Base-by-base conservation (phyloP, 2,888 invertebrate species). In the Leptothorax acervorum region DNA sequence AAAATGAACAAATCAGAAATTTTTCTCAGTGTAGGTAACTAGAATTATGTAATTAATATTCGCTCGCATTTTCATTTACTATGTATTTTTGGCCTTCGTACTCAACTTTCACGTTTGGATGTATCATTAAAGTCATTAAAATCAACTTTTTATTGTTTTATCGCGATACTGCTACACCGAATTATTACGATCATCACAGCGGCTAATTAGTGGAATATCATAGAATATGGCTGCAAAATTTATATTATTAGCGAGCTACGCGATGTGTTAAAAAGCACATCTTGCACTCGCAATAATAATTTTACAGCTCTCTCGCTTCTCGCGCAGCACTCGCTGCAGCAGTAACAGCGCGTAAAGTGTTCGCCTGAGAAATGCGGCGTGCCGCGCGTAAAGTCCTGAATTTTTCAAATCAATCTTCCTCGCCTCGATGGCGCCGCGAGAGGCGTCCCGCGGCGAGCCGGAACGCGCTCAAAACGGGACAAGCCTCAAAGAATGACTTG, bases 331-430 rank as follows among this genome's bases (percentile, higher is more conserved):
- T 73, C 11, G 55, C 28, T n/a, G 65, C 23, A 31, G 45, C 28
- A 18, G 75, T 63, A 48, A 63, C 45, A 15, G 48, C 35, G 63
- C 12, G 63, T 65, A 53, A 66, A 76, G 53, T 42, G 78, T 28
- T 66, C n/a, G 53, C 23, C 39, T 53, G 68, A 55, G 53, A 78
- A 70, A 78, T 31, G 70, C 53, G 28, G 12, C 28, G 51, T 28
- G 48, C 53, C 53, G 23, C 75, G 51, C 45, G 18, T 68, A 42
- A 9, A 78, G 70, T 73, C 8, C 39, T 71, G 79, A 79, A 79
- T 79, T 79, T 79, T 79, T 79, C 45, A 71, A 79, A 79, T 79
- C 79, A 73, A 79, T 79, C 73, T 79, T 73, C 74, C 79, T 60
- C 74, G 73, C 71, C 79, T 79, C 57, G 71, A 48, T 42, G 71